Base-by-base conservation (phyloP, 2,888 invertebrate genomes). In the Atethmia centrago region DNA sequence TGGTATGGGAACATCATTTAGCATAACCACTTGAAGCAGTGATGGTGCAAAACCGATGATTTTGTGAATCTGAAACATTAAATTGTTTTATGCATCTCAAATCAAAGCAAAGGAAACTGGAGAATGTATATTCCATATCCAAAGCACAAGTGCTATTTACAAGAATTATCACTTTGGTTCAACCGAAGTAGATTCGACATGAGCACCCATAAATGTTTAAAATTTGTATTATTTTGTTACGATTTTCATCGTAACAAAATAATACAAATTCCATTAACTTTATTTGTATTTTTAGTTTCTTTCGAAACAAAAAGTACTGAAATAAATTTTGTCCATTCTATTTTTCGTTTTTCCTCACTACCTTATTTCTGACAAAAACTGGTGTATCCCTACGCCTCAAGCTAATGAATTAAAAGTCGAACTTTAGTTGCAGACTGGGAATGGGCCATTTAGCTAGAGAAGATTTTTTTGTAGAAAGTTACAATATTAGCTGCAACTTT, bases 41-140 rank as follows among this genome's bases (percentile, higher is more conserved):
- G 98, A 97, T 67, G 99, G 99, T 68, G 98, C 98, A 96, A 99
- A 99, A 40, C 99, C 99, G 92, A 99, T 99, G 82, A 99, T 99
- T 97, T 95, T 95, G 84, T 96, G 95, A 68, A 96, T 94, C 95
- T 96, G 93, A 68, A 95, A 94, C 40, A 55, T 21, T 21, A 36
- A 31, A 28, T 53, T 31, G 2, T 59, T 55, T 40, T n/a, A 62
- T 3, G 14, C 19, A 79, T 58, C 42, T 71, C 16, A 40, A 49
- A 31, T 71, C 16, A 42, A 69, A 56, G 14, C 2, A 36, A 55
- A 36, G 21, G 19, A 55, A 31, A 45, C 16, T 68, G n/a, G n/a
- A n/a, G n/a, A n/a, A n/a, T n/a, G n/a, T n/a, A 36, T 25, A n/a
- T 10, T 36, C 14, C 9, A 25, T 45, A 19, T 68, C 25, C 3